Evolutionary conservation across 1,140 invertebrate genomes (phyloP).

Genomic region (Tribolium castaneum): DNA sequence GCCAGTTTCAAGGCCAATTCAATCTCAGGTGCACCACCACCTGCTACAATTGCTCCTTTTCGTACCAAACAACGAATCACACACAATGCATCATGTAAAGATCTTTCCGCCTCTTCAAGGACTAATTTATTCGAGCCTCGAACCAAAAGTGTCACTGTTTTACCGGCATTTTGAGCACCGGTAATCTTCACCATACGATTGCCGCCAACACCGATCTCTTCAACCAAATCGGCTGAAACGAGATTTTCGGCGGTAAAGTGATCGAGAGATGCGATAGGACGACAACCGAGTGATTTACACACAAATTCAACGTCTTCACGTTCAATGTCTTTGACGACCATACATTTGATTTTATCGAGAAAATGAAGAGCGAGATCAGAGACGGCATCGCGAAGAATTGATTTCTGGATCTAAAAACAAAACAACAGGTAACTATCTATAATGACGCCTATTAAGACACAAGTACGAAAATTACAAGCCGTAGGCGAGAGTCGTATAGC

Average conservation of each 20-base stretch:
- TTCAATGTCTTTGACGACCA: constrained; percentile 98
- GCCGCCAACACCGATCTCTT: constrained; percentile 91
- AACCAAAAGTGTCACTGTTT: constrained; percentile 93
- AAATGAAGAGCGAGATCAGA: constrained; percentile 98
- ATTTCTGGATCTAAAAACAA: constrained; percentile 81
- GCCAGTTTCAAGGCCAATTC: constrained; percentile 90
- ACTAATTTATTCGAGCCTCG: constrained; percentile 98
- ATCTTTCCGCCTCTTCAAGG: constrained; percentile 94
- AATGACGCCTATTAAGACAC: too few relatives aligned
- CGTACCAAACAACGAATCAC: constrained; percentile 96
- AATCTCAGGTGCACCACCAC: constrained; percentile 97
- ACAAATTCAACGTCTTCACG: constrained; percentile 98
- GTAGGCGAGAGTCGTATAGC: too few relatives aligned
- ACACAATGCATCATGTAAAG: constrained; percentile 97
- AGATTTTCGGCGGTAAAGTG: constrained; percentile 95
- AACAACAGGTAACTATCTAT: not conserved
- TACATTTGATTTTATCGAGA: constrained; percentile 98
- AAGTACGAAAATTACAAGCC: too few relatives aligned
- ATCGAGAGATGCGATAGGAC: constrained; percentile 98
- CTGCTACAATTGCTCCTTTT: constrained; percentile 89
- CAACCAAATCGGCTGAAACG: constrained; percentile 92
- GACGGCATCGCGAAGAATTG: constrained; percentile 96
- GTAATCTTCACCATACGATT: constrained; percentile 93
- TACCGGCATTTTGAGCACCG: constrained; percentile 83
- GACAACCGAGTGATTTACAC: constrained; percentile 94